These are phyloP conservation scores for Lithophane semibrunnea DNA, from an alignment of 2,888 invertebrate species.

Conservation along the genomic window DNA sequence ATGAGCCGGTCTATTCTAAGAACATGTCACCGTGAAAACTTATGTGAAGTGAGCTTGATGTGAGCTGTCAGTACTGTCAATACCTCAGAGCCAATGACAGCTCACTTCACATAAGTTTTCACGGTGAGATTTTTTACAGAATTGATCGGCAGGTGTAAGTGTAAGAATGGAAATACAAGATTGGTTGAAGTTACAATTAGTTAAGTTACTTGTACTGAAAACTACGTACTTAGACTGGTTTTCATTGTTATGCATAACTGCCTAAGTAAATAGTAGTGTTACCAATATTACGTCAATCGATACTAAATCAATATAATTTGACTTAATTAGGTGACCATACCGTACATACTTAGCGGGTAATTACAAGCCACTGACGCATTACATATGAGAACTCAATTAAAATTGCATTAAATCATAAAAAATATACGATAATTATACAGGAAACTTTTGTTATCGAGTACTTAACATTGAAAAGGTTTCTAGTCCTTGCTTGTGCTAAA, in stretches of 20 bases:
- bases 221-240: neutral
- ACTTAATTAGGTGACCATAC: conserved; percentile 26
- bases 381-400: conserved; percentile 9
- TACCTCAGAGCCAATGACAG: too few species aligned
- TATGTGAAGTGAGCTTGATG: too few species aligned
- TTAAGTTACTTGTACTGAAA: neutral
- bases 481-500: conserved; percentile 60
- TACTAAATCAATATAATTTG: conserved; percentile 13
- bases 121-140: too few species aligned
- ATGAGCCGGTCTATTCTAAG: too few species aligned
- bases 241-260: conserved; percentile 23
- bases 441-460: conserved; percentile 62
- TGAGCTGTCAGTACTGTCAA: too few species aligned
- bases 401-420: conserved; percentile 29
- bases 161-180: too few species aligned
- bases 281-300: conserved; percentile 24
- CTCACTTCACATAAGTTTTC: too few species aligned
- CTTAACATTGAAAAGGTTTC: conserved; percentile 63
- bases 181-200: too few species aligned
- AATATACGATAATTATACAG: conserved; percentile 52
- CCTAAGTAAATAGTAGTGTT: conserved; percentile 6
- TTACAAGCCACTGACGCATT: conserved; percentile 29
- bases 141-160: too few species aligned
- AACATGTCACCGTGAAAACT: too few species aligned
- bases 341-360: neutral